These are phyloP conservation scores for Petrocephalus sullivani DNA, from an alignment of 2,797 vertebrate species.

Conservation along the genomic window DNA sequence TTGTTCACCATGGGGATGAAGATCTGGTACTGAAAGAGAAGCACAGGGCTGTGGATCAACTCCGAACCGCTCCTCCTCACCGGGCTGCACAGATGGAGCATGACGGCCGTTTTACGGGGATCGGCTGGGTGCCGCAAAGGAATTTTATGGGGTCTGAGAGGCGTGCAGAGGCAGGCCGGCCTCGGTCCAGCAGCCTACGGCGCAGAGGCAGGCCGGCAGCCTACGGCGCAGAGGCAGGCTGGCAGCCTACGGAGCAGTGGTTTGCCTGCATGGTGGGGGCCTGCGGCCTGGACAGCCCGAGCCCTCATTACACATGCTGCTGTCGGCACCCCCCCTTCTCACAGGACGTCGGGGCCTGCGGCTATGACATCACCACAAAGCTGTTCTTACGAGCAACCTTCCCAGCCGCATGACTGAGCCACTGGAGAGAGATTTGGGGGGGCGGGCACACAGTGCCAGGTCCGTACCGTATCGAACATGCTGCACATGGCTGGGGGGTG, in stretches of 20 bases:
- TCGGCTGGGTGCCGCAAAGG: not conserved
- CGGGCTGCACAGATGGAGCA: not conserved
- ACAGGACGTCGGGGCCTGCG: not conserved
- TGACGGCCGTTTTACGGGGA: not conserved
- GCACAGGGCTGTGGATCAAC: not conserved
- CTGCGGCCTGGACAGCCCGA: not conserved
- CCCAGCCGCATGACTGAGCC: not conserved
- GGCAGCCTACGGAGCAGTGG: not conserved
- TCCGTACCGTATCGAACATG: not conserved
- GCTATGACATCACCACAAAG: not conserved
- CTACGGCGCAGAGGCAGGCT: not conserved
- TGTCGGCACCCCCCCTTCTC: not conserved
- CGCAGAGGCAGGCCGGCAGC: not conserved
- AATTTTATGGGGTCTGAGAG: not conserved
- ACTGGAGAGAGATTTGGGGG: not conserved
- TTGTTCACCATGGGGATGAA: slow-evolving; percentile 99
- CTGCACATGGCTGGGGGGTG: not conserved
- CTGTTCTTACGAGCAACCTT: not conserved
- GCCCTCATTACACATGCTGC: not conserved
- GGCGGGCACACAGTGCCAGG: not conserved
- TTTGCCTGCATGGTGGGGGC: not conserved
- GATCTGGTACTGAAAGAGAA: slow-evolving; percentile 82
- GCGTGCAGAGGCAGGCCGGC: not conserved
- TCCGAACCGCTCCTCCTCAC: not conserved
- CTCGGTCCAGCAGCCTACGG: not conserved